Evolutionary conservation across 2,797 vertebrate species (phyloP), one percentile per base, ranked within the genome.

Genomic region (Falco cherrug): DNA sequence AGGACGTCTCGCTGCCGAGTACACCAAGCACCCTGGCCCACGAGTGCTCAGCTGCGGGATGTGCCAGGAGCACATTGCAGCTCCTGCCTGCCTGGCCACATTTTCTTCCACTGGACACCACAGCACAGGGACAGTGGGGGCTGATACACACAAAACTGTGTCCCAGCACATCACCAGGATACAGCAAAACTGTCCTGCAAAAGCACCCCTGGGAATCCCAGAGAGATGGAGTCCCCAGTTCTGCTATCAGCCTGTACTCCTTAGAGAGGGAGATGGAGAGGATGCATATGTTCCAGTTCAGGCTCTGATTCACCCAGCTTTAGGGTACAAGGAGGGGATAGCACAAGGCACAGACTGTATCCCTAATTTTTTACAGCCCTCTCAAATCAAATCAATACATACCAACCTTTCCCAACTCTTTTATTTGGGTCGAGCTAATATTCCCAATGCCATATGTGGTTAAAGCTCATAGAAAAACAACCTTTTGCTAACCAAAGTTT

Each of bases 1-100:
- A 25, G 1, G 57, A 11, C 0, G 0, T 33, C 57, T 69, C 6
- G 0, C 1, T 15, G 25, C 50, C 0, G 0, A 71, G 24, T 0
- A 0, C 54, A 6, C 45, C 0, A 18, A 76, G 50, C 53, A 70
- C 7, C 54, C 65, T 0, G 0, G 9, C 60, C 39, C 6, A 5
- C 4, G 5, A 10, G 74, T 0, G 0, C 39, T 59, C 2, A 0
- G 68, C 31, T 2, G 0, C 5, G 60, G 11, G 11, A 59, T 48
- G 16, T 48, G 69, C 61, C 0, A 18, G 0, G 64, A 45, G 83
- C 22, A 6, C 4, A 0, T 7, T 2, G 29, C 54, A 80, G 82
- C 64, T 84, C 73, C 61, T 19, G 60, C 60, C 51, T 39, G 31
- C 33, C 73, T 39, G 51, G n/a, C 56, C 0, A 0, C 1, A 0